These are phyloP conservation scores for Lottia scabra DNA, from an alignment of 2,888 invertebrate species.

Conservation along the genomic window DNA sequence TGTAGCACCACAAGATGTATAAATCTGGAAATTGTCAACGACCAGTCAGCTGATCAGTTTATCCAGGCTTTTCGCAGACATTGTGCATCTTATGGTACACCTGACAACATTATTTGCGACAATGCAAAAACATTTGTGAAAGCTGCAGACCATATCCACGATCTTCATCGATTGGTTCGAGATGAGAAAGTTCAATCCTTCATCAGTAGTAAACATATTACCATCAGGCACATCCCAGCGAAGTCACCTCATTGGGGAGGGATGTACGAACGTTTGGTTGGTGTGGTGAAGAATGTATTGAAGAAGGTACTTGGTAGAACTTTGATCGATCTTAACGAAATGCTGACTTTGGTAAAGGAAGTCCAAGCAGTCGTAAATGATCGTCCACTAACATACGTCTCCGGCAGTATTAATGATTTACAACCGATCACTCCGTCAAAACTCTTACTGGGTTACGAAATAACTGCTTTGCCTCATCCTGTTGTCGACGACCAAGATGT, in stretches of 20 bases:
- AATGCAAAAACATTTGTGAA: no score
- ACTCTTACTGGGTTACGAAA: neutral
- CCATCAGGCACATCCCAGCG: neutral
- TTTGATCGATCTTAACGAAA: neutral
- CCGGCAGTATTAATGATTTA: neutral
- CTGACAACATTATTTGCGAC: no score
- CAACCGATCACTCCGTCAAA: neutral
- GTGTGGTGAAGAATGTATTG: neutral
- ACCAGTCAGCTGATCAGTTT: no score
- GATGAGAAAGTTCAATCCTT: no score
- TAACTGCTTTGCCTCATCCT: neutral
- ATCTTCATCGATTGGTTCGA: no score
- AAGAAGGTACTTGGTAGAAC: neutral
- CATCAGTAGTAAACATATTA: neutral
- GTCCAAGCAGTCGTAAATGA: neutral
- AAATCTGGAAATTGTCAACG: no score
- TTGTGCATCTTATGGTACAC: no score
- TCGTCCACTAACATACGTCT: neutral
- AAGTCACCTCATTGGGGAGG: slow-evolving; percentile 2
- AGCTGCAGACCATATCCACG: no score
- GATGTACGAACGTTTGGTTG: neutral
- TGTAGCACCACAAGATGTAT: no score
- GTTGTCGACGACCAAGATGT: neutral
- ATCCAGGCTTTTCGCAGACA: no score
- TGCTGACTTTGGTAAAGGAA: neutral